Conservation (phyloP, 2,113 vertebrate species). For the Lepus timidus region DNA sequence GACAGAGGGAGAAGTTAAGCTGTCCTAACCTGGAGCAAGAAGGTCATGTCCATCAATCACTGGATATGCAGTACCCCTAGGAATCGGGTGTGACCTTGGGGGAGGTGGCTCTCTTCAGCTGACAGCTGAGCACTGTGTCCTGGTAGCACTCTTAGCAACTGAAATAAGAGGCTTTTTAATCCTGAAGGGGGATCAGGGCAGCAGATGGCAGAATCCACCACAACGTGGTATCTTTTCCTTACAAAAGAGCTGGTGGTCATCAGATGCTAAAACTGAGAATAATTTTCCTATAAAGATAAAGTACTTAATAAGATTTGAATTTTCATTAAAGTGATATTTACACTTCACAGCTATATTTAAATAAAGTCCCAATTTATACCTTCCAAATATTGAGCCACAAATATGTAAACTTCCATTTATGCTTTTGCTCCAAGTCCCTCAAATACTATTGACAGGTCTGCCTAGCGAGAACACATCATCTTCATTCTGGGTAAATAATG, state of each 20-base stretch:
- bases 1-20: conserved; percentile 62
- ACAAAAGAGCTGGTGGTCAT: background rate
- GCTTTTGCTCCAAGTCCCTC: background rate
- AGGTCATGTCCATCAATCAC: conserved; percentile 1
- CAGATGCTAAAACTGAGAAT: conserved; percentile 20
- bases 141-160: conserved; percentile 56
- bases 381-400: conserved; percentile 45
- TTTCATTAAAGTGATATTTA: background rate
- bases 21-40: conserved; percentile 5
- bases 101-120: conserved; percentile 8
- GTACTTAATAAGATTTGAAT: background rate
- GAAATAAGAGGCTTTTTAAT: conserved; percentile 62
- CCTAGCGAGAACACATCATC: background rate
- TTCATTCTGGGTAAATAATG: conserved; percentile 2
- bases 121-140: conserved; percentile 50
- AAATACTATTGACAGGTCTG: background rate
- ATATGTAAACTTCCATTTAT: conserved; percentile 21
- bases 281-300: background rate
- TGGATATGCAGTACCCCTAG: background rate
- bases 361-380: conserved; percentile 8
- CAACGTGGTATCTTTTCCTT: conserved; percentile 29
- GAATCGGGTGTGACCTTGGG: background rate
- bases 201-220: background rate
- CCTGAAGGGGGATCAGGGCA: conserved; percentile 12
- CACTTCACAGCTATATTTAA: background rate